Evolutionary conservation across 2,797 vertebrate genomes (phyloP).

Genomic region (Melanotaenia nigrans): DNA sequence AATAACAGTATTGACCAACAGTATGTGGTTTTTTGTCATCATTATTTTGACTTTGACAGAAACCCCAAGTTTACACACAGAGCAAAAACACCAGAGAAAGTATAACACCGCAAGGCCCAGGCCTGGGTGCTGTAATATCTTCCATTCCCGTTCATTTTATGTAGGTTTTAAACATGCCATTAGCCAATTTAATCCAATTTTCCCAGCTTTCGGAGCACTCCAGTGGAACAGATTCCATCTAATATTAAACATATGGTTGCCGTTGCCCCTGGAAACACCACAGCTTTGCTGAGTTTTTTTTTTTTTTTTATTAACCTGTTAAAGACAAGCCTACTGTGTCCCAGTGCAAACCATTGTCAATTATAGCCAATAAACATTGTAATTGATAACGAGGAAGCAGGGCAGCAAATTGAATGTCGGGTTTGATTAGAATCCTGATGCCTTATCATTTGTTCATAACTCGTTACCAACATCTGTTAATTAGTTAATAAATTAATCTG

Average conservation of each 20-base stretch:
- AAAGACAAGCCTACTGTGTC: constrained; percentile 75
- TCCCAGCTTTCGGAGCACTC: constrained; percentile 85
- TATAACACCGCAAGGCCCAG: constrained; percentile 71
- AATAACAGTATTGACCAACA: constrained; percentile 80
- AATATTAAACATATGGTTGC: constrained; percentile 89
- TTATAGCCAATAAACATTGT: constrained; percentile 78
- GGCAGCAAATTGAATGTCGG: constrained; percentile 87
- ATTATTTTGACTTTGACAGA: constrained; percentile 79
- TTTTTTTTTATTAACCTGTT: constrained; percentile 70
- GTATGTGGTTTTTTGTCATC: constrained; percentile 74
- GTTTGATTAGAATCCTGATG: constrained; percentile 85
- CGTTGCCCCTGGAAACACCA: constrained; percentile 77
- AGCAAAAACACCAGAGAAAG: constrained; percentile 70
- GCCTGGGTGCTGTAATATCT: constrained; percentile 80
- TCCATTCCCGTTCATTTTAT: constrained; percentile 86
- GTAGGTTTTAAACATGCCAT: constrained; percentile 88
- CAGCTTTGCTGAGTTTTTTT: constrained; percentile 42
- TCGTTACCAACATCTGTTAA: constrained; percentile 87
- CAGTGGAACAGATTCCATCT: constrained; percentile 87
- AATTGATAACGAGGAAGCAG: constrained; percentile 84
- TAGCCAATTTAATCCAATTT: constrained; percentile 90
- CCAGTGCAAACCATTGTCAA: constrained; percentile 74
- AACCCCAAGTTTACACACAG: constrained; percentile 81
- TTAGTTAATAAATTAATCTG: constrained; percentile 80
- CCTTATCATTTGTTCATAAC: constrained; percentile 87